phyloP scores from a whole-genome alignment of 2,888 invertebrate species.

The Pyrochroa serraticornis region DNA sequence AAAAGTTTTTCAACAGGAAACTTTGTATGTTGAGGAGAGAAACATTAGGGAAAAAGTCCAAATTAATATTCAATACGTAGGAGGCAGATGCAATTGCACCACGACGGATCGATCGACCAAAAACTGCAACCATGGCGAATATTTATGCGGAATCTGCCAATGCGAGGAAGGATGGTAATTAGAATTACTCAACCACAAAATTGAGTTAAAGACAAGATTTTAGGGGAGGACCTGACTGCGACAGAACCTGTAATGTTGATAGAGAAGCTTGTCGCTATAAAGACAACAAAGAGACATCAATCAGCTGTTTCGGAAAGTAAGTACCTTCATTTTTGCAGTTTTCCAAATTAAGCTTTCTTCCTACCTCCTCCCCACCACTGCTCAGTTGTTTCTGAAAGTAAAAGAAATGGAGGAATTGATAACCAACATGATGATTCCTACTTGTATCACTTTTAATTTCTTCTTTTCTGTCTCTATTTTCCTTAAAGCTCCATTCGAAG shows the following conservation, averaged over 20 bases:
- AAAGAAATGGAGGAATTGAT: too few relatives aligned
- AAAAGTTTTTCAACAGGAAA: constrained; percentile 39
- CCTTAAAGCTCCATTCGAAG: too few relatives aligned
- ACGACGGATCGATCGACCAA: constrained; percentile 71
- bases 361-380: too few relatives aligned
- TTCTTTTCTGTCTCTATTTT: too few relatives aligned
- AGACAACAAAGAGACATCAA: background rate
- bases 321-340: background rate
- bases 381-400: too few relatives aligned
- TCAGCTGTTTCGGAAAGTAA: constrained; percentile 6
- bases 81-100: constrained; percentile 60
- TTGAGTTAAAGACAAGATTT: background rate
- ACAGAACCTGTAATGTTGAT: background rate
- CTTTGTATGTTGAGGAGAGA: constrained; percentile 74
- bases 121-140: constrained; percentile 60
- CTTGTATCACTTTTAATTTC: too few relatives aligned
- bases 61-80: constrained; percentile 67
- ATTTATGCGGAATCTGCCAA: constrained; percentile 63
- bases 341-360: too few relatives aligned
- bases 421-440: too few relatives aligned
- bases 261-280: background rate
- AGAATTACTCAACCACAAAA: background rate
- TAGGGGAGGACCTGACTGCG: constrained; percentile 4
- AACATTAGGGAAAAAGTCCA: constrained; percentile 73
- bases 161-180: constrained; percentile 68